Evolutionary conservation across 2,113 vertebrate species (phyloP), one percentile per base, ranked within the genome.

Genomic region (Amblyornis subalaris): DNA sequence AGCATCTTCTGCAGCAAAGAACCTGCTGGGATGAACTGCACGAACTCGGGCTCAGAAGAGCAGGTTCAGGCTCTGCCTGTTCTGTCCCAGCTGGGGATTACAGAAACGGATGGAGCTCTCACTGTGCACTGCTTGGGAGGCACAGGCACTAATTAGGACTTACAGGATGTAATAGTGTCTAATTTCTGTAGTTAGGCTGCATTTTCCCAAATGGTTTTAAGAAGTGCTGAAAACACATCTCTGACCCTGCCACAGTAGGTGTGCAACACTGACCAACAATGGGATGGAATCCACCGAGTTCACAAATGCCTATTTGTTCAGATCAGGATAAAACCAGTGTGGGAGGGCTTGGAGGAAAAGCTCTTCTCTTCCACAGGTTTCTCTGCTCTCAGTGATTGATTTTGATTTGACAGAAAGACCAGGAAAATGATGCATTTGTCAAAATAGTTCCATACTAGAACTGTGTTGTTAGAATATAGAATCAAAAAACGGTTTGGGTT

Each of bases 191-290:
- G 28, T 28, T 17, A 66, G 62, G 33, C 62, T 88, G 58, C 18
- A 28, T 48, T 73, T 80, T 53, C 72, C 69, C 38, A 45, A 60
- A 53, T 0, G 4, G 31, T 29, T 78, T 50, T 14, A 45, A 82
- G 23, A 4, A 33, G 44, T 6, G n/a, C 33, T 33, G 53, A 54
- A 51, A 72, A 28, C n/a, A 44, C 33, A 35, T 2, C 33, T 16
- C 51, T 31, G 55, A 22, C 24, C 65, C 47, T 51, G 6, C 29
- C 3, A 42, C 50, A 42, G 60, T 35, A 12, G 0, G 7, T 17
- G 8, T 1, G 20, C 9, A 29, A 58, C 0, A 1, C 60, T 17
- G 8, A 55, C 26, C 33, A 53, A 1, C 5, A 3, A 11, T 21
- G 19, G 26, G 60, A 24, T 26, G 16, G 38, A 33, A 36, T 2